Conservation (phyloP, 2,888 invertebrate genomes). For the Dryadula phaetusa region DNA sequence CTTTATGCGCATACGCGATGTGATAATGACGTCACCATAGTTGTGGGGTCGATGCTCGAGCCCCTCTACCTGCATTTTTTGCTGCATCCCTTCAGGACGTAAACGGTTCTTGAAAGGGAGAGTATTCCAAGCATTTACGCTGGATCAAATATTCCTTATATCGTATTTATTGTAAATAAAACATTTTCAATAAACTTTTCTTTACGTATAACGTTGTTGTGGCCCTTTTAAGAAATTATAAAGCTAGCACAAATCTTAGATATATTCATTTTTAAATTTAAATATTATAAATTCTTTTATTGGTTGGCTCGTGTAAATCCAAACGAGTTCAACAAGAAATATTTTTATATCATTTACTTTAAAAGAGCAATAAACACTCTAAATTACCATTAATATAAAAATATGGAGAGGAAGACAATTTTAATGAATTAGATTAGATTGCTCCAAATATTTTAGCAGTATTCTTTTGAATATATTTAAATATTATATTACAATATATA, state of each 20-base stretch:
- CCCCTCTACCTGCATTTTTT: constrained; percentile 81
- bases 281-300: constrained; percentile 13
- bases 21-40: constrained; percentile 72
- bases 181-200: neutral
- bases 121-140: constrained; percentile 53
- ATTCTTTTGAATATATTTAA: neutral
- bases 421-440: constrained; percentile 5
- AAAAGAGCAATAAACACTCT: constrained; percentile 21
- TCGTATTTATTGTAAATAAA: constrained; percentile 9
- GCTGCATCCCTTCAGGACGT: constrained; percentile 75
- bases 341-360: constrained; percentile 12
- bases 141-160: constrained; percentile 26
- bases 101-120: constrained; percentile 64
- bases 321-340: constrained; percentile 26
- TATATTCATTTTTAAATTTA: neutral
- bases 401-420: constrained; percentile 1
- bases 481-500: neutral
- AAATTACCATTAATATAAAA: constrained; percentile 14
- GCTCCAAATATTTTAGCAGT: neutral
- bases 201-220: neutral
- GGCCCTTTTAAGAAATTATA: neutral
- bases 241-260: neutral
- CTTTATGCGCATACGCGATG: constrained; percentile 52
- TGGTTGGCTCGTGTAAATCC: neutral
- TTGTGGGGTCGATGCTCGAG: constrained; percentile 78